Evolutionary conservation across 2,888 invertebrate species (phyloP).

Genomic region (Nemoura dubitans): DNA sequence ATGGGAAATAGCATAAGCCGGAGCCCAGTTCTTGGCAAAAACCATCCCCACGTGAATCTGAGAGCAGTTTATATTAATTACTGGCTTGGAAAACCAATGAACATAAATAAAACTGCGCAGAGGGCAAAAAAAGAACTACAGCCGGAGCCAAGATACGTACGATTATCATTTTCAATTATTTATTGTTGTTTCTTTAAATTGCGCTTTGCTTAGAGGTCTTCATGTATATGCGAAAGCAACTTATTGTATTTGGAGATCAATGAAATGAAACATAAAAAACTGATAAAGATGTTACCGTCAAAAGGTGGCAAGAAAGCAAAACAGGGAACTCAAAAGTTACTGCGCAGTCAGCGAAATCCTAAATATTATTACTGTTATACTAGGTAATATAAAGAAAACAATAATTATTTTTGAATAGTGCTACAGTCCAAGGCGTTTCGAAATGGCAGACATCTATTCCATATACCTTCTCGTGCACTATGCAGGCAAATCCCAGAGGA

Average conservation of each 20-base stretch:
- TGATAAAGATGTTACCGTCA: background rate
- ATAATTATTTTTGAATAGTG: background rate
- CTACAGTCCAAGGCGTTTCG: background rate
- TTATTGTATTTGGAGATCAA: too few relatives aligned
- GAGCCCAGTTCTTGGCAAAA: background rate
- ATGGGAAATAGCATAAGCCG: background rate
- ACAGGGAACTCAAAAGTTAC: background rate
- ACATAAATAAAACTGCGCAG: background rate
- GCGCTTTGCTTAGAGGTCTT: too few relatives aligned
- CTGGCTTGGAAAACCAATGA: background rate
- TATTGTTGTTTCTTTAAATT: background rate
- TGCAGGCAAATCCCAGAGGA: constrained; percentile 2
- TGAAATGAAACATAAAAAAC: background rate
- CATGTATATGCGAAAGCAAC: too few relatives aligned
- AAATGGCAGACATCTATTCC: background rate
- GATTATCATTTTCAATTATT: background rate
- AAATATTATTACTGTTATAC: background rate
- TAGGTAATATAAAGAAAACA: background rate
- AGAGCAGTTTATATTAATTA: background rate
- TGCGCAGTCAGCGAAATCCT: background rate
- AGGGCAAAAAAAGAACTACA: background rate
- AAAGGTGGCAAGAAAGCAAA: too few relatives aligned
- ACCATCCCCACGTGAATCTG: background rate
- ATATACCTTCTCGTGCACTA: background rate
- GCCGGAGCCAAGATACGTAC: background rate